A percentile compares a stretch with the other conserved stretches of the same genome.
Conservation (phyloP, 2,797 vertebrate species). For the Galagoides demidoff region DNA sequence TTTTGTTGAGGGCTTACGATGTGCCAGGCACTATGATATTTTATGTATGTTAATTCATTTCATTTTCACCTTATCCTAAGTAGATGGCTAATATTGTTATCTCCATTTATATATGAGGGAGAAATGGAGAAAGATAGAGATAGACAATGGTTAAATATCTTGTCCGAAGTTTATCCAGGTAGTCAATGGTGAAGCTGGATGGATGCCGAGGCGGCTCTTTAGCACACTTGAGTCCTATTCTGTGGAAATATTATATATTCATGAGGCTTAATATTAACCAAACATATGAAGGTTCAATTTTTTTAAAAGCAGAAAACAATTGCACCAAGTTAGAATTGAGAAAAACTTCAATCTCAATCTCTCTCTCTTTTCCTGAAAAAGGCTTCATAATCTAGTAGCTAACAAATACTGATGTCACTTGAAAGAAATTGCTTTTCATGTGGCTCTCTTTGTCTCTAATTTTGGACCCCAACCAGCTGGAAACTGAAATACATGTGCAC, state of each 20-base stretch:
- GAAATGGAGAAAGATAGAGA: neutral
- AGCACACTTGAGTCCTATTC: neutral
- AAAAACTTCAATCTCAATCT: neutral
- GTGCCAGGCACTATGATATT: neutral
- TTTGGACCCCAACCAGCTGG: slow-evolving; percentile 33
- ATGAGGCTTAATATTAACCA: slow-evolving; percentile 12
- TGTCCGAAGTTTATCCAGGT: neutral
- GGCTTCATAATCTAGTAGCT: neutral
- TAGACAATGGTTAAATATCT: neutral
- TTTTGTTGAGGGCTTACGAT: neutral
- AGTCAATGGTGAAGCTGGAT: neutral
- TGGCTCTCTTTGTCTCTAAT: slow-evolving; percentile 17
- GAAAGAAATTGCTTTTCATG: slow-evolving; percentile 55
- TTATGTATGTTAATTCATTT: neutral
- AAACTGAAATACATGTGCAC: slow-evolving; percentile 53
- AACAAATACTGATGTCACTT: slow-evolving; percentile 58
- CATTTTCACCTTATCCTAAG: neutral
- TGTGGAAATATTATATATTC: neutral
- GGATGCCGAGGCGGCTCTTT: neutral
- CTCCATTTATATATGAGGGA: neutral
- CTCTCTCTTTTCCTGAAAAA: neutral
- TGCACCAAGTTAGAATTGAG: neutral
- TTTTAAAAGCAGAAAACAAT: slow-evolving; percentile 10
- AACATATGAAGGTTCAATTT: neutral
- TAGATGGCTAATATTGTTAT: neutral